Evolutionary conservation across 2,797 vertebrate genomes (phyloP).

Genomic region (Pangasius mekongensis): DNA sequence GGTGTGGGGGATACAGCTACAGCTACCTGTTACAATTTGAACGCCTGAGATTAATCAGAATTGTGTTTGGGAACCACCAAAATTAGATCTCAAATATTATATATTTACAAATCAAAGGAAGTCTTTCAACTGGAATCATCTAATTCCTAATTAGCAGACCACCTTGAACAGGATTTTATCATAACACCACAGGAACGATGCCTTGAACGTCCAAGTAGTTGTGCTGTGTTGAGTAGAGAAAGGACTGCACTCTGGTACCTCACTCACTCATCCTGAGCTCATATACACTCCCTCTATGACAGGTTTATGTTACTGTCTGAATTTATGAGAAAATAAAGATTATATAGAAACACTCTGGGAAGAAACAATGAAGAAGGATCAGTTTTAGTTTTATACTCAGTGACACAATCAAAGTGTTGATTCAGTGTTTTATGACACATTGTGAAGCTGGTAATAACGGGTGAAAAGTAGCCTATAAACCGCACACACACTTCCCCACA

Average conservation of each 20-base stretch:
- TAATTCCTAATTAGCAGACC: background rate
- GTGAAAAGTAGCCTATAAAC: constrained; percentile 66
- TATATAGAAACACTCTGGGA: background rate
- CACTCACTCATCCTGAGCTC: background rate
- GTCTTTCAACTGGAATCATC: background rate
- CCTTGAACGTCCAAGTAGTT: background rate
- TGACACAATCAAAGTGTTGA: constrained; percentile 12
- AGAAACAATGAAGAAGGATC: background rate
- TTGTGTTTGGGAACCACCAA: background rate
- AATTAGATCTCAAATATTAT: background rate
- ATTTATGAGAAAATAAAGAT: constrained; percentile 16
- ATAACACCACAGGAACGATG: background rate
- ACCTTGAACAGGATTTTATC: constrained; percentile 1
- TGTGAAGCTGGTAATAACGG: constrained; percentile 29
- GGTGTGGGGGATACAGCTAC: background rate
- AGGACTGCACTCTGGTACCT: background rate
- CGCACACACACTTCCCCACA: background rate
- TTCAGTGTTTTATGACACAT: constrained; percentile 35
- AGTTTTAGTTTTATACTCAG: background rate
- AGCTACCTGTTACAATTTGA: background rate
- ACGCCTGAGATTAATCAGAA: background rate
- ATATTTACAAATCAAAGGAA: background rate
- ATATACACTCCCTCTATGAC: background rate
- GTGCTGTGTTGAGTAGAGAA: background rate
- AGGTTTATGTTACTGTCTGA: constrained; percentile 9